Evolutionary conservation across 2,113 vertebrate genomes (phyloP).

Genomic region (Paracanthobrama guichenoti): DNA sequence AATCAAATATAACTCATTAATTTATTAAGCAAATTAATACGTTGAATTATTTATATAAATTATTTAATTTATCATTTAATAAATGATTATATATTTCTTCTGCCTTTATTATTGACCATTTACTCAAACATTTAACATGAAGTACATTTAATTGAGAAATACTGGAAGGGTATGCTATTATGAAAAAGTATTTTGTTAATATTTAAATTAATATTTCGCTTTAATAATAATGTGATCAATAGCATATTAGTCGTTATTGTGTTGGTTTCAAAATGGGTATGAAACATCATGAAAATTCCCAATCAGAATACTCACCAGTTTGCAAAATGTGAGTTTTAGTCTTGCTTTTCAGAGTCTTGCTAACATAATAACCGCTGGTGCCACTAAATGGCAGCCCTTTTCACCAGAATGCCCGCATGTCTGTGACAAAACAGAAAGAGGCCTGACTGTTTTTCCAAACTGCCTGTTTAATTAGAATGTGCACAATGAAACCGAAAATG

Average conservation of each 20-base stretch:
- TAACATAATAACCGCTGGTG: conserved; percentile 10
- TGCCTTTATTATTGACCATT: too few species aligned
- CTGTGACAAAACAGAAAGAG: conserved; percentile 26
- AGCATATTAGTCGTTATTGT: too few species aligned
- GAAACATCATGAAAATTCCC: not conserved
- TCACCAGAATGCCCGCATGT: conserved; percentile 1
- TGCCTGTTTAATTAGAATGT: conserved; percentile 65
- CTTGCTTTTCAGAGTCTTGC: not conserved
- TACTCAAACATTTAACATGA: not conserved
- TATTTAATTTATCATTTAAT: not conserved
- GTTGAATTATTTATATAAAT: not conserved
- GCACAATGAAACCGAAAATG: conserved; percentile 62
- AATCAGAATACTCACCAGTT: not conserved
- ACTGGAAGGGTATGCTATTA: not conserved
- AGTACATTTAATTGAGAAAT: not conserved
- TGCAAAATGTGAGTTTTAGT: not conserved
- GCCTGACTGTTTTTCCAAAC: conserved; percentile 56
- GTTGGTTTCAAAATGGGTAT: not conserved
- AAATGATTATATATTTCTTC: not conserved
- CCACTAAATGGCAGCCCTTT: not conserved
- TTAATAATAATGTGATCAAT: not conserved
- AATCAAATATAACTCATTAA: not conserved
- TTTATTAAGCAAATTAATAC: not conserved
- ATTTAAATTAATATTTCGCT: not conserved
- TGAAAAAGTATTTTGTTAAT: not conserved